phyloP scores from a whole-genome alignment of 2,888 invertebrate genomes.

The Carcina quercana region DNA sequence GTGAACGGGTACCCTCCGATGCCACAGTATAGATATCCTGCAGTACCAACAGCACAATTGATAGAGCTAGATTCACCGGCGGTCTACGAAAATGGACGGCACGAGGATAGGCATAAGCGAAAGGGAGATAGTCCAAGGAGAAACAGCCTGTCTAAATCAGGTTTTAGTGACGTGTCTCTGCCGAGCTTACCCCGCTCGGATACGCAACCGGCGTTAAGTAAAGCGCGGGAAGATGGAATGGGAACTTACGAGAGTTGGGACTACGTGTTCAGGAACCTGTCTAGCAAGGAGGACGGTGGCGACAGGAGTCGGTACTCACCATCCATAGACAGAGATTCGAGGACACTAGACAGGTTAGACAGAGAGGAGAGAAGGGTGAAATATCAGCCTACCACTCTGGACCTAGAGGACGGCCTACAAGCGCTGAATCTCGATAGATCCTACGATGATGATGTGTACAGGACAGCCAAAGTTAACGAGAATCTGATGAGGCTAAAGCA shows the following conservation, averaged over 20 bases:
- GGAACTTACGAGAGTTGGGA: constrained; percentile 86
- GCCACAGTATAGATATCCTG: constrained; percentile 52
- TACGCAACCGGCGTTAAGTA: constrained; percentile 61
- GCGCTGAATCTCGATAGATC: constrained; percentile 65
- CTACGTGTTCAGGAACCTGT: constrained; percentile 85
- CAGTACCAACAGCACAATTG: constrained; percentile 79
- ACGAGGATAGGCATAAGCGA: constrained; percentile 33
- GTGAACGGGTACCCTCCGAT: constrained; percentile 63
- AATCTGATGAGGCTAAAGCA: constrained; percentile 58
- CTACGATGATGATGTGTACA: constrained; percentile 53
- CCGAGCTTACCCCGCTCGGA: constrained; percentile 64
- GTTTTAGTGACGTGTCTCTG: constrained; percentile 52
- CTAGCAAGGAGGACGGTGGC: constrained; percentile 82
- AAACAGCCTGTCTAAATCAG: constrained; percentile 55
- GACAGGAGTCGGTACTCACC: constrained; percentile 79
- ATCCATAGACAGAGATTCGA: constrained; percentile 58
- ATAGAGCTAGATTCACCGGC: constrained; percentile 77
- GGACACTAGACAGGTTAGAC: constrained; percentile 58
- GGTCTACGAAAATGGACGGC: constrained; percentile 51
- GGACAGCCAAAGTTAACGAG: constrained; percentile 71
- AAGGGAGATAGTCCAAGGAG: constrained; percentile 42
- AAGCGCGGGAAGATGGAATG: constrained; percentile 78
- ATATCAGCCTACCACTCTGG: constrained; percentile 66
- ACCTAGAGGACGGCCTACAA: constrained; percentile 73
- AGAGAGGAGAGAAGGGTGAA: constrained; percentile 57